phyloP scores from a whole-genome alignment of 2,113 vertebrate species.

The Lipotes vexillifer region DNA sequence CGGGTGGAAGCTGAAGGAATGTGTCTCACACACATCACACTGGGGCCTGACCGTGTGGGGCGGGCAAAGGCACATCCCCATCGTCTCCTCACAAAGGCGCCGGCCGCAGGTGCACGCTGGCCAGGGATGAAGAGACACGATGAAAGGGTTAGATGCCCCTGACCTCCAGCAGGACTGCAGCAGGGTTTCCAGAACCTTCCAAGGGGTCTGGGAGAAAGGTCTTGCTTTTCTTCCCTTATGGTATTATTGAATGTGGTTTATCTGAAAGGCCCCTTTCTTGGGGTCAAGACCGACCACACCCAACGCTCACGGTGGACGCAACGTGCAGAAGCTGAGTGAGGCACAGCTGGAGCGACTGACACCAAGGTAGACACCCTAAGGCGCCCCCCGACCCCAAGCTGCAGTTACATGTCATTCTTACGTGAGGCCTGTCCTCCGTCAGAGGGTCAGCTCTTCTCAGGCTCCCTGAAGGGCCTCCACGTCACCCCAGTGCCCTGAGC shows the following conservation, averaged over 20 bases:
- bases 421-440: neutral
- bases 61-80: conserved; percentile 92
- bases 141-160: neutral
- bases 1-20: conserved; percentile 91
- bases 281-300: neutral
- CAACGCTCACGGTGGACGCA: neutral
- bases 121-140: neutral
- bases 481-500: neutral
- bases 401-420: neutral
- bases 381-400: accelerated
- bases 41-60: conserved; percentile 86
- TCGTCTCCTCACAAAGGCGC: conserved; percentile 88
- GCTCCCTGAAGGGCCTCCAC: neutral
- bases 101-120: conserved; percentile 88
- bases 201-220: neutral
- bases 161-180: neutral
- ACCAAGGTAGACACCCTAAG: neutral
- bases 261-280: neutral
- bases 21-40: conserved; percentile 85
- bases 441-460: neutral
- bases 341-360: neutral
- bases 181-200: neutral
- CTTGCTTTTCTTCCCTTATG: neutral
- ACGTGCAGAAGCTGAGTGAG: accelerated
- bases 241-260: neutral